Conservation (phyloP, 2,113 vertebrate genomes). For the Astatotilapia flaviijosephi region DNA sequence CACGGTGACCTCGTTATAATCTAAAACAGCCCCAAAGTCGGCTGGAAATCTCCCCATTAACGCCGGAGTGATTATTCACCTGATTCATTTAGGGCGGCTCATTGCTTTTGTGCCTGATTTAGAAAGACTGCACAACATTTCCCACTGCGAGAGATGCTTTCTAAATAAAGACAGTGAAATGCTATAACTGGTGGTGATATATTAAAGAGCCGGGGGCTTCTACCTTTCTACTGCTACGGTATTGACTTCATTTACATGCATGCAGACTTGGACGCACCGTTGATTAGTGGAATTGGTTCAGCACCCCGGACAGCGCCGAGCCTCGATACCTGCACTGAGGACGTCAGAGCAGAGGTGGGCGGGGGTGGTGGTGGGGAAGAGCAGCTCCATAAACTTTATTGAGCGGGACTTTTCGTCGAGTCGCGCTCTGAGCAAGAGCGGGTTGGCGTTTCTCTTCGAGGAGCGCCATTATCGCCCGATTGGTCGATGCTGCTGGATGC, state of each 20-base stretch:
- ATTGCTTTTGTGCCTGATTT: neutral
- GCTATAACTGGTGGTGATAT: neutral
- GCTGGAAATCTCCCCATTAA: neutral
- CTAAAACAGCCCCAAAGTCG: neutral
- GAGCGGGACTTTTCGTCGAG: neutral
- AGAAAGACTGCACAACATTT: neutral
- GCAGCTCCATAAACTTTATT: neutral
- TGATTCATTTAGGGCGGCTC: neutral
- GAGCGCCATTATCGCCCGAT: neutral
- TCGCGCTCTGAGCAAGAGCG: neutral
- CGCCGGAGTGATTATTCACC: neutral
- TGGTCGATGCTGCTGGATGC: neutral
- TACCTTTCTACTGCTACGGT: neutral
- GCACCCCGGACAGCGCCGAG: constrained; percentile 33
- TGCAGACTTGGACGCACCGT: neutral
- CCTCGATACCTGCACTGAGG: neutral
- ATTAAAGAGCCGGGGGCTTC: neutral
- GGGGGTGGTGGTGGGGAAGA: neutral
- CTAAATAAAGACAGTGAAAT: neutral
- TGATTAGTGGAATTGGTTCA: constrained; percentile 4
- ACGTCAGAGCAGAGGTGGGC: neutral
- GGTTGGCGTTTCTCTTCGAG: neutral
- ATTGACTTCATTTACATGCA: neutral
- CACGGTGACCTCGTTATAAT: neutral
- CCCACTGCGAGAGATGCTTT: neutral